These are phyloP conservation scores for Ornithorhynchus anatinus DNA, from an alignment of 2,113 vertebrate species.

Conservation along the genomic window DNA sequence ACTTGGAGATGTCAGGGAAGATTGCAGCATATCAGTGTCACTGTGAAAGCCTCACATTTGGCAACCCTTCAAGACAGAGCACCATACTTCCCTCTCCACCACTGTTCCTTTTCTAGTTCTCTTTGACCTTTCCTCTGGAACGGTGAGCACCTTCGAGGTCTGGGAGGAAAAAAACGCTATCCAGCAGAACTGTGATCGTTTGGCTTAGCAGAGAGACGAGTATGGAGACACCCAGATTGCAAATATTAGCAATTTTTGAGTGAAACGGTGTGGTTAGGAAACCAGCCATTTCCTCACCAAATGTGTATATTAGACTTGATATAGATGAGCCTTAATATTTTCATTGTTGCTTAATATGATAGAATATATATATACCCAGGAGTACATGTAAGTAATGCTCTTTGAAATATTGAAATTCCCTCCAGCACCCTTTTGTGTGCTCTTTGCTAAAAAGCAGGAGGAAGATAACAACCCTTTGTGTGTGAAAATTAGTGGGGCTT, in stretches of 20 bases:
- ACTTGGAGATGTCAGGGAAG: constrained; percentile 40
- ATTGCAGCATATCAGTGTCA: constrained; percentile 48
- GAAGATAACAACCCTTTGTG: too few relatives aligned
- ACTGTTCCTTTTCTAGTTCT: too few relatives aligned
- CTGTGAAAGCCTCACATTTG: background rate
- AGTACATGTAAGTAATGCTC: too few relatives aligned
- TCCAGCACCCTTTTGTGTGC: background rate
- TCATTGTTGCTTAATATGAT: background rate
- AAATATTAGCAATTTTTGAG: background rate
- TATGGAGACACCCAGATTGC: background rate
- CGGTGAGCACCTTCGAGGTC: background rate
- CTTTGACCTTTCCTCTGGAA: background rate
- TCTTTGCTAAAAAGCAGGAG: background rate
- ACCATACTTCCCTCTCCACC: too few relatives aligned
- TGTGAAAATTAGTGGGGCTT: too few relatives aligned
- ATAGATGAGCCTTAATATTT: background rate
- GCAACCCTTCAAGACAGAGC: background rate
- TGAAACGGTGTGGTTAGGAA: background rate
- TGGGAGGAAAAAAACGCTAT: background rate
- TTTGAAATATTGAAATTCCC: background rate
- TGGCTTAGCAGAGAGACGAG: background rate
- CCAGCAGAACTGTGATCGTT: background rate
- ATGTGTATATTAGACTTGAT: background rate
- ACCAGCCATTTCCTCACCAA: background rate
- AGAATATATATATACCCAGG: too few relatives aligned